Conservation (phyloP, 2,113 vertebrate species). For the Cyanistes caeruleus region DNA sequence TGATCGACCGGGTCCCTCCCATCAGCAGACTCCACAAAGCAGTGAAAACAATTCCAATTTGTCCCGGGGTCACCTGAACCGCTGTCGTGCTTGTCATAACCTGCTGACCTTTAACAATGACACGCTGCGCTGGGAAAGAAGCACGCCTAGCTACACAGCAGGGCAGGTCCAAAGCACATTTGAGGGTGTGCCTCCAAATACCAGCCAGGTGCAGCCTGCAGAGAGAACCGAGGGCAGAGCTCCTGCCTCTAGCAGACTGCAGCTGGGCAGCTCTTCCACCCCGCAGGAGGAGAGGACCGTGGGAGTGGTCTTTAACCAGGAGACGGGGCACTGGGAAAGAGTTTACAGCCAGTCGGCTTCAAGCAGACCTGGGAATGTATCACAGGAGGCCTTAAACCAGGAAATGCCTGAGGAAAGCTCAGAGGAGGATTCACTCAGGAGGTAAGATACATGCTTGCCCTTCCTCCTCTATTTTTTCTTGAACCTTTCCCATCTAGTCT, state of each 20-base stretch:
- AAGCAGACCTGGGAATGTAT: slow-evolving; percentile 84
- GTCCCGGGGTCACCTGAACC: slow-evolving; percentile 90
- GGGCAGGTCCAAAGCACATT: slow-evolving; percentile 80
- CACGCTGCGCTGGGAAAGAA: slow-evolving; percentile 96
- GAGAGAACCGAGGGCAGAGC: slow-evolving; percentile 81
- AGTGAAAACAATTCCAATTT: slow-evolving; percentile 84
- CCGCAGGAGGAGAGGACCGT: slow-evolving; percentile 90
- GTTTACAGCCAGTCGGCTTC: slow-evolving; percentile 89
- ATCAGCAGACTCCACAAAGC: slow-evolving; percentile 81
- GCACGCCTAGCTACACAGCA: slow-evolving; percentile 84
- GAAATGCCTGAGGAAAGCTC: slow-evolving; percentile 96
- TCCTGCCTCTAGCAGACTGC: slow-evolving; percentile 78
- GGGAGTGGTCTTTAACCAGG: slow-evolving; percentile 95
- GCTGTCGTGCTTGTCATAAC: slow-evolving; percentile 98
- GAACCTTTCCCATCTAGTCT: background rate
- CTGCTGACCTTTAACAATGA: slow-evolving; percentile 98
- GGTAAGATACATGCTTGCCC: slow-evolving; percentile 76
- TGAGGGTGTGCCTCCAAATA: slow-evolving; percentile 79
- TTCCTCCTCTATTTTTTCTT: slow-evolving; percentile 26
- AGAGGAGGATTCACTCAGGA: slow-evolving; percentile 95
- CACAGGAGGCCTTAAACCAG: slow-evolving; percentile 97
- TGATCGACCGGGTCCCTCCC: slow-evolving; percentile 88
- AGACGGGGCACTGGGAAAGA: slow-evolving; percentile 94
- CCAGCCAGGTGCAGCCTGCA: slow-evolving; percentile 80
- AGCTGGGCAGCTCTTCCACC: slow-evolving; percentile 81